A percentile compares a stretch with the other conserved stretches of the same genome.
Evolutionary conservation across 2,797 vertebrate species (phyloP).

Genomic region (Melanotaenia boesemani): DNA sequence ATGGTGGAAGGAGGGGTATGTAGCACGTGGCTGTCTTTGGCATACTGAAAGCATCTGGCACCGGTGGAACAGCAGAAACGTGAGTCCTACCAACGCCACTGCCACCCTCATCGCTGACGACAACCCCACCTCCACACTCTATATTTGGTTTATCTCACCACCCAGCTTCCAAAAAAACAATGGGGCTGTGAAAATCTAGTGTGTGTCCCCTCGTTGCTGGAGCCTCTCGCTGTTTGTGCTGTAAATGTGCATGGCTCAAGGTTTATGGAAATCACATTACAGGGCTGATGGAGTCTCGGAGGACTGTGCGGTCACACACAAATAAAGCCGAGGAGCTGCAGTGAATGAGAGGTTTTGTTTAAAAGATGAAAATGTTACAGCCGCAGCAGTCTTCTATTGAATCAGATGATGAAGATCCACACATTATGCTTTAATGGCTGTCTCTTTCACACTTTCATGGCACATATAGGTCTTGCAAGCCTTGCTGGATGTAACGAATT

Average conservation of each 20-base stretch:
- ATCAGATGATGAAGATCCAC: constrained; percentile 39
- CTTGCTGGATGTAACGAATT: constrained; percentile 35
- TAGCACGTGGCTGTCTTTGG: constrained; percentile 63
- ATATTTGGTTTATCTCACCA: constrained; percentile 70
- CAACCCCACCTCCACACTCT: constrained; percentile 23
- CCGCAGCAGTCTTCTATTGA: constrained; percentile 14
- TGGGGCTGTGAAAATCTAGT: constrained; percentile 40
- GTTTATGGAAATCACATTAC: constrained; percentile 65
- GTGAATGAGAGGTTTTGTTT: constrained; percentile 51
- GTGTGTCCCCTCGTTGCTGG: constrained; percentile 21
- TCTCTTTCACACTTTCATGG: constrained; percentile 8
- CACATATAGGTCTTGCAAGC: constrained; percentile 26
- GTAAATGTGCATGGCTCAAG: constrained; percentile 36
- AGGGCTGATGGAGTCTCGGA: constrained; percentile 42
- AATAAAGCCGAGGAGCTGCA: constrained; percentile 24
- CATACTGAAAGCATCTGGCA: constrained; percentile 71
- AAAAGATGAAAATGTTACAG: constrained; percentile 26
- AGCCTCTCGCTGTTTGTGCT: constrained; percentile 24
- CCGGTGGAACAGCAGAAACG: constrained; percentile 38
- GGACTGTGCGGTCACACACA: constrained; percentile 37
- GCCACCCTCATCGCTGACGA: constrained; percentile 18
- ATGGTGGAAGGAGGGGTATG: constrained; percentile 25
- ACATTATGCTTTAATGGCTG: constrained; percentile 9
- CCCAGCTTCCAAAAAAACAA: constrained; percentile 69
- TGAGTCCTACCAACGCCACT: constrained; percentile 19